Percentiles rank a stretch among this genome's conserved stretches.
Conservation (phyloP, 2,113 vertebrate genomes). For the Formicarius rufipectus region DNA sequence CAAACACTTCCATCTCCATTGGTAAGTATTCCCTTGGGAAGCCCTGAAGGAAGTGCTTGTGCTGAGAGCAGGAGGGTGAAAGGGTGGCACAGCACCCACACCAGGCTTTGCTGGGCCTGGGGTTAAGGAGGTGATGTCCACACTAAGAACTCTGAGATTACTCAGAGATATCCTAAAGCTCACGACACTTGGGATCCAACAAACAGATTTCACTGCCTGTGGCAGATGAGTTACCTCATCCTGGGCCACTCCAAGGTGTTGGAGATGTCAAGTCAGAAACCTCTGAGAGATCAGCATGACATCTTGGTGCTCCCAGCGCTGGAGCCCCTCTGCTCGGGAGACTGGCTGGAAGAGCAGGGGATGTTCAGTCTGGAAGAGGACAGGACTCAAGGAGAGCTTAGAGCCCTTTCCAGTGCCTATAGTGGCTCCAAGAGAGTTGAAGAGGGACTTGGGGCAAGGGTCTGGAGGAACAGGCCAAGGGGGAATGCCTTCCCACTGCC, state of each 20-base stretch:
- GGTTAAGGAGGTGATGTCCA: neutral
- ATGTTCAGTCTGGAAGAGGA: neutral
- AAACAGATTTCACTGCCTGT: neutral
- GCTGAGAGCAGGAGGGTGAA: neutral
- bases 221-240: neutral
- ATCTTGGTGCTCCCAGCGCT: neutral
- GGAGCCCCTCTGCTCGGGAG: neutral
- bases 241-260: neutral
- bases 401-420: neutral
- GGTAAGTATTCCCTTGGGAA: neutral
- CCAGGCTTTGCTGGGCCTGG: neutral
- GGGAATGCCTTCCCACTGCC: neutral
- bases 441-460: neutral
- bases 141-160: neutral
- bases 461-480: neutral
- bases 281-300: neutral
- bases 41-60: neutral
- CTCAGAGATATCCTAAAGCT: neutral
- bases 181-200: neutral
- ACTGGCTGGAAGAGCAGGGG: neutral
- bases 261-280: neutral
- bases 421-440: neutral
- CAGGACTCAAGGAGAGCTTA: neutral
- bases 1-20: neutral
- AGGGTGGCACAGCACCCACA: neutral